phyloP scores from a whole-genome alignment of 2,888 invertebrate genomes.

The Tyria jacobaeae region DNA sequence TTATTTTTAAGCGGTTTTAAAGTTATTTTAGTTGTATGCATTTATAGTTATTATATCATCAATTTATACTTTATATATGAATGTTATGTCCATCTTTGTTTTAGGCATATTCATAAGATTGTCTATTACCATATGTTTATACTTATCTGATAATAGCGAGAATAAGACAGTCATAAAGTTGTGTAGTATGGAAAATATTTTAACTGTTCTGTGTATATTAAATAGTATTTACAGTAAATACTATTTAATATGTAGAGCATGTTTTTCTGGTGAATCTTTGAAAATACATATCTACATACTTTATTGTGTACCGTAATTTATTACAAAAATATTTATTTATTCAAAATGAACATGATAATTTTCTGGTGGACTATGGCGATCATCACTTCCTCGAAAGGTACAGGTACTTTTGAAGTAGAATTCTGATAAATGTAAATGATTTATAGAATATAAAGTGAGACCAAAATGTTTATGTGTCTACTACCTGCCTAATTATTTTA shows the following conservation, averaged over 20 bases:
- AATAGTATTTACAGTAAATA: background rate
- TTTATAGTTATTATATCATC: conserved; percentile 3
- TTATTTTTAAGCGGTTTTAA: conserved; percentile 1
- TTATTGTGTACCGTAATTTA: background rate
- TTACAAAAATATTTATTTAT: background rate
- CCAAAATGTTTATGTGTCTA: background rate
- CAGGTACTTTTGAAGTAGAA: background rate
- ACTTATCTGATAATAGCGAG: conserved; percentile 1
- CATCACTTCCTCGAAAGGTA: no score
- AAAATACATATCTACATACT: background rate
- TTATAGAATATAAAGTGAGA: background rate
- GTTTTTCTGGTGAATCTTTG: background rate
- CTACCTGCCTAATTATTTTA: no score
- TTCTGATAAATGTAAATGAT: background rate
- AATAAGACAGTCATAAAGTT: background rate
- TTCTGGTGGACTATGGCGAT: background rate
- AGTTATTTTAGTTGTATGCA: conserved; percentile 4
- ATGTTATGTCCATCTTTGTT: background rate
- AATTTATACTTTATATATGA: background rate
- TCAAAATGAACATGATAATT: background rate
- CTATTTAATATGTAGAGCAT: background rate
- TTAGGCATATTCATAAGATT: background rate
- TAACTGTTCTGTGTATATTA: no score
- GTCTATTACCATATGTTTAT: background rate
- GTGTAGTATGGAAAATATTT: background rate